phyloP scores from a whole-genome alignment of 2,797 vertebrate genomes.

The Cottoperca gobio region DNA sequence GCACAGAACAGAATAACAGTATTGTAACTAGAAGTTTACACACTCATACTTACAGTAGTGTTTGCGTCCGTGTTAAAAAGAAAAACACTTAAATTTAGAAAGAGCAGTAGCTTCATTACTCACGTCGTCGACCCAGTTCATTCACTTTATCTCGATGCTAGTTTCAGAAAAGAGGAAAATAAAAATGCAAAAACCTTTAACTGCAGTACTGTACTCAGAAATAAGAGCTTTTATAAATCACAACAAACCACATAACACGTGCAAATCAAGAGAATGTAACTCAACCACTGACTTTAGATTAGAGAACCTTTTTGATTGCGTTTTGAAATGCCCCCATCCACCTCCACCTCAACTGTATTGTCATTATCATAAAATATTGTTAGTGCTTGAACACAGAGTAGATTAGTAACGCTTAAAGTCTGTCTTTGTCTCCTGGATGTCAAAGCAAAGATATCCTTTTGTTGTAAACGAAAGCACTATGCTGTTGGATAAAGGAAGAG shows the following conservation, averaged over 20 bases:
- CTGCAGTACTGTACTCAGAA: slow-evolving; percentile 41
- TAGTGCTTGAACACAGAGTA: slow-evolving; percentile 85
- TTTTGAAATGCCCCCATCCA: slow-evolving; percentile 70
- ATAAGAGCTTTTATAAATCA: slow-evolving; percentile 45
- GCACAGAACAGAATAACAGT: slow-evolving; percentile 28
- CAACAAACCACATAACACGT: slow-evolving; percentile 45
- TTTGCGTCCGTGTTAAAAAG: slow-evolving; percentile 30
- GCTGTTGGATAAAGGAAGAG: slow-evolving; percentile 90
- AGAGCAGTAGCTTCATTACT: slow-evolving; percentile 16
- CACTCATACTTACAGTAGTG: slow-evolving; percentile 24
- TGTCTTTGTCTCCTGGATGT: slow-evolving; percentile 87
- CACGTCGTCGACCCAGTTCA: slow-evolving; percentile 16
- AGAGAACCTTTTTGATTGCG: slow-evolving; percentile 61
- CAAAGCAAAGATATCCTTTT: slow-evolving; percentile 87
- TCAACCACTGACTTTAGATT: slow-evolving; percentile 63
- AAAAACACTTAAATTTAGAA: slow-evolving; percentile 25
- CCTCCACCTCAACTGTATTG: slow-evolving; percentile 48
- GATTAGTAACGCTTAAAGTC: slow-evolving; percentile 82
- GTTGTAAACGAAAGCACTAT: slow-evolving; percentile 92
- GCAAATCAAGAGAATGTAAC: slow-evolving; percentile 62
- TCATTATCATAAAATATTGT: slow-evolving; percentile 74
- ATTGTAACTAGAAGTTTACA: slow-evolving; percentile 48
- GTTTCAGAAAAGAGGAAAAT: slow-evolving; percentile 35
- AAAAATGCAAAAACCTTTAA: slow-evolving; percentile 37
- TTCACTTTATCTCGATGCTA: slow-evolving; percentile 31